Conservation (phyloP, 1,140 invertebrate species). For the Ptiloglossa arizonensis region DNA sequence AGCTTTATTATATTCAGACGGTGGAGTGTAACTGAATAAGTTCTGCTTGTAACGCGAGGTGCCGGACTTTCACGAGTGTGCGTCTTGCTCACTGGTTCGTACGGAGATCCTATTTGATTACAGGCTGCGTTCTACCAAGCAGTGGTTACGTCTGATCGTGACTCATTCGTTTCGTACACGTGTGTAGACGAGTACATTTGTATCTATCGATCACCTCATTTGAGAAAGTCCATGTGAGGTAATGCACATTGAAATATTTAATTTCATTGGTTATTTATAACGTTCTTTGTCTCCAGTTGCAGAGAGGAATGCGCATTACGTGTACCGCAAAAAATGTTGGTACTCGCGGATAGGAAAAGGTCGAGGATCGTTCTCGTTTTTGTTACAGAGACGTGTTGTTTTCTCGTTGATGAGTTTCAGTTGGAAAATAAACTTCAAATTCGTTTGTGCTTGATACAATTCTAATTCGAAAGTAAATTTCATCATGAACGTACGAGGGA, state of each 20-base stretch:
- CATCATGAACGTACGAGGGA: too few relatives aligned
- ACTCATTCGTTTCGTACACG: constrained; percentile 59
- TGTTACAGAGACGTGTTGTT: too few relatives aligned
- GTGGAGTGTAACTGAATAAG: constrained; percentile 27
- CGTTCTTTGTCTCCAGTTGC: neutral
- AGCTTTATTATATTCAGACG: constrained; percentile 12
- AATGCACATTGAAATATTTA: constrained; percentile 54
- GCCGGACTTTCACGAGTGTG: constrained; percentile 59
- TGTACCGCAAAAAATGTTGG: neutral
- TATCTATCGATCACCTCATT: constrained; percentile 61
- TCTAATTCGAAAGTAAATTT: too few relatives aligned
- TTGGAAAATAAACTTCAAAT: too few relatives aligned
- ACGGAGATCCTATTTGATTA: constrained; percentile 68
- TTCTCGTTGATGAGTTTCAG: too few relatives aligned
- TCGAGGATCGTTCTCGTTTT: too few relatives aligned
- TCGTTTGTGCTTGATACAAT: too few relatives aligned
- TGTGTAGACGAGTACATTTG: constrained; percentile 27
- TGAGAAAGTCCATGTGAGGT: constrained; percentile 57
- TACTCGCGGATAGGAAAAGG: too few relatives aligned
- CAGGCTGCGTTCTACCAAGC: constrained; percentile 52
- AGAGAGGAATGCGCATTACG: neutral
- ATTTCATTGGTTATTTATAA: constrained; percentile 44
- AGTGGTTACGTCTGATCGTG: constrained; percentile 65
- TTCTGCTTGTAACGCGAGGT: constrained; percentile 46
- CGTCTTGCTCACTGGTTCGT: constrained; percentile 62